Base-by-base conservation (phyloP, 2,113 vertebrate species). In the Strix uralensis region DNA sequence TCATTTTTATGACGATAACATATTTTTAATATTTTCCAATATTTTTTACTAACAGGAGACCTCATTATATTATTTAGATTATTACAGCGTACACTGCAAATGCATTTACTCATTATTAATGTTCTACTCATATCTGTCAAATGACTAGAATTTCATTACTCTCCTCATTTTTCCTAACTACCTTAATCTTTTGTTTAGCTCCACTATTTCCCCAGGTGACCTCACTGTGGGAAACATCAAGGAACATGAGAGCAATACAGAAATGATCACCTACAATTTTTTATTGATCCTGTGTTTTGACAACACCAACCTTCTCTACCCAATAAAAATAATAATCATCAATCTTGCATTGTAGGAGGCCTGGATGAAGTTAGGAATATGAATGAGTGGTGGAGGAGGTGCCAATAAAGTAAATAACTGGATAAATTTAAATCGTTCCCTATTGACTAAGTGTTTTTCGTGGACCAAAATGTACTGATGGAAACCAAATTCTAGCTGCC, bases 81-180 rank as follows among this genome's bases (percentile, higher is more conserved):
- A 72, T 94, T 83, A 71, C 38, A 75, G 26, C 9, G 15, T 81
- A 92, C 79, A 66, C 19, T 90, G 63, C 51, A 96, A 93, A 87
- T 67, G 38, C 67, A 79, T 88, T 88, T 92, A 84, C 66, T 92
- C 30, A n/a, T 96, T 96, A 89, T 95, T 95, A 90, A 96, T 91
- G 40, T 54, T 90, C 73, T 11, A 57, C 49, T 96, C 25, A 38
- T n/a, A 77, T 61, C 93, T 96, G 92, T 96, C 87, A 97, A 95
- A 79, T 74, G 62, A 57, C 59, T 81, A 65, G 61, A 62, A 94
- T 96, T 97, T 86, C 81, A 96, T 97, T 92, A 90, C 26, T 85
- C 29, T 11, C 19, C 32, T 91, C 65, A 20, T 95, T 87, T 94
- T 95, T 86, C 34, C 67, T 93, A 96, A 92, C 87, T 83, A 78